A percentile compares a stretch with the other conserved stretches of the same genome.
These are phyloP conservation scores for Toxotes jaculatrix DNA, from an alignment of 2,113 vertebrate species.

Conservation along the genomic window DNA sequence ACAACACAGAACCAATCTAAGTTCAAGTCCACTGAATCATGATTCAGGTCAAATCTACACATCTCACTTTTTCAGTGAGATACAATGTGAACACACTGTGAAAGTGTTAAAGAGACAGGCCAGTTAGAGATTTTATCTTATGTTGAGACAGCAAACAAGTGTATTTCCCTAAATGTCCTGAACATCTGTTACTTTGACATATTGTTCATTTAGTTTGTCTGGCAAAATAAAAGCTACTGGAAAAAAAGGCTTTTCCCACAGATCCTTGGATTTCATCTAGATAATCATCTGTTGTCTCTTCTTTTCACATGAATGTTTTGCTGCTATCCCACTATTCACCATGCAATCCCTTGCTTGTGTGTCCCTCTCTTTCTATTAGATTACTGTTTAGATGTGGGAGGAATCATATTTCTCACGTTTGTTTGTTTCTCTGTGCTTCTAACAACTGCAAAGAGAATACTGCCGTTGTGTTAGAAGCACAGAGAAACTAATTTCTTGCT, in stretches of 20 bases:
- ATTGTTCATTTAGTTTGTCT: not conserved
- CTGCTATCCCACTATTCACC: not conserved
- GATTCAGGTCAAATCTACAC: not conserved
- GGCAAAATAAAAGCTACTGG: not conserved
- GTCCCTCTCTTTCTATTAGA: conserved; percentile 42
- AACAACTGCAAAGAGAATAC: not conserved
- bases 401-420: conserved; percentile 49
- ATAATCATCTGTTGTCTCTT: not conserved
- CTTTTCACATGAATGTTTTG: not conserved
- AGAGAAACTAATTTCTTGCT: not conserved
- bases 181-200: not conserved
- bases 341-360: not conserved
- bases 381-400: conserved; percentile 45
- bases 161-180: not conserved
- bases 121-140: not conserved
- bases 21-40: not conserved
- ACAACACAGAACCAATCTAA: not conserved
- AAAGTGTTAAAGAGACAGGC: not conserved
- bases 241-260: not conserved
- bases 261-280: not conserved
- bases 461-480: too few relatives aligned
- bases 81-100: not conserved
- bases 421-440: conserved; percentile 8
- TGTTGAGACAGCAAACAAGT: not conserved
- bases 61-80: not conserved